Base-by-base conservation (phyloP, 2,797 vertebrate genomes). In the Sebastes melanostomus region DNA sequence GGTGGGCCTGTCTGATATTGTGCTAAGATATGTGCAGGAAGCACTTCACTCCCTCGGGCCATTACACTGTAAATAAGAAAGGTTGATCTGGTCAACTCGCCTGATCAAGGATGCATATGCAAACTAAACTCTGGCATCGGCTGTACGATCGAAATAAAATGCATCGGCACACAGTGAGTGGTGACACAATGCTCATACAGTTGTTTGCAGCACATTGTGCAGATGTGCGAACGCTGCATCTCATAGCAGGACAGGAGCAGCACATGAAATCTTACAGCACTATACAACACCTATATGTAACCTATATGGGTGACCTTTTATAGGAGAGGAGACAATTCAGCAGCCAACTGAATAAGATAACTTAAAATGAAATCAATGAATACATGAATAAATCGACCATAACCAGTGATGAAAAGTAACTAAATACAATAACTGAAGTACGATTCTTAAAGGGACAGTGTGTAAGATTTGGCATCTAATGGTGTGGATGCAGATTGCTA, bases 91-190 rank as follows among this genome's bases (percentile, higher is more conserved):
- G 80, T 88, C 68, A 80, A 66, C 22, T 59, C 2, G 11, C 34
- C 72, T 87, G 72, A 91, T 88, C 52, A 81, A 52, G 32, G 70
- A 77, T 67, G 68, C 22, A 65, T 66, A 83, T 86, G 78, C 70
- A 83, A 74, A 81, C 32, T 22, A 18, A 71, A 66, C 14, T 46
- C 63, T 60, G 22, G 27, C 10, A 4, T 6, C 10, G 14, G 18
- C 4, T 22, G 12, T 50, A 38, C 20, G 29, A 2, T 38, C 29
- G 8, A 68, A 76, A 76, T 32, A 60, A 83, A 75, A 72, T 60
- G 38, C 72, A 36, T 8, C 7, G 0, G 14, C 83, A 75, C 59
- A 72, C 59, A 72, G 22, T 46, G 30, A 56, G 22, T 22, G 22
- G n/a, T 29, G 24, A 30, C 25, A 4, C 6, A 2, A 2, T 24